phyloP scores from a whole-genome alignment of 2,113 vertebrate genomes.

The Leucopsar rothschildi region DNA sequence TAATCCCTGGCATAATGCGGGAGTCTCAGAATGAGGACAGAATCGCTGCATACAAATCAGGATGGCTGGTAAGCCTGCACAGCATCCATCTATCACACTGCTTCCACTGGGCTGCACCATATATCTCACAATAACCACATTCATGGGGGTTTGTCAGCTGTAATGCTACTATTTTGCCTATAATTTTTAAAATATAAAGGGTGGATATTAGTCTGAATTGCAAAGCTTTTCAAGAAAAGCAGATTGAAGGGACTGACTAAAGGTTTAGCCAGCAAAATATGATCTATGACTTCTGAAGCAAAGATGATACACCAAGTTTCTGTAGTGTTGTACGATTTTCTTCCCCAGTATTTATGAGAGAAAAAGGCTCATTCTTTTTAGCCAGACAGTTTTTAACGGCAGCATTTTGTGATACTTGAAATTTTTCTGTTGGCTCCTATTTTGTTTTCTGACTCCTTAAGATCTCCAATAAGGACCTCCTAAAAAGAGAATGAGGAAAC shows the following conservation, averaged over 20 bases:
- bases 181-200: background rate
- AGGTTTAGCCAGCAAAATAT: background rate
- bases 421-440: background rate
- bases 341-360: background rate
- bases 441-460: background rate
- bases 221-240: background rate
- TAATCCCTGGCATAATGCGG: slow-evolving; percentile 43
- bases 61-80: background rate
- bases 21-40: slow-evolving; percentile 24
- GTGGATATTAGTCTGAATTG: background rate
- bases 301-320: background rate
- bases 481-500: background rate
- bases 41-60: slow-evolving; percentile 39
- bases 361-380: background rate
- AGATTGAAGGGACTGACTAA: background rate
- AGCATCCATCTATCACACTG: background rate
- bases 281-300: background rate
- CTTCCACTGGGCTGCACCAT: background rate
- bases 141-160: background rate
- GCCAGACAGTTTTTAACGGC: background rate
- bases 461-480: background rate
- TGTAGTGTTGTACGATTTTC: background rate
- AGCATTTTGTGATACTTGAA: background rate
- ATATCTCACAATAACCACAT: background rate
- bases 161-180: background rate